phyloP scores from a whole-genome alignment of 2,797 vertebrate species.

The Acanthis flammea region DNA sequence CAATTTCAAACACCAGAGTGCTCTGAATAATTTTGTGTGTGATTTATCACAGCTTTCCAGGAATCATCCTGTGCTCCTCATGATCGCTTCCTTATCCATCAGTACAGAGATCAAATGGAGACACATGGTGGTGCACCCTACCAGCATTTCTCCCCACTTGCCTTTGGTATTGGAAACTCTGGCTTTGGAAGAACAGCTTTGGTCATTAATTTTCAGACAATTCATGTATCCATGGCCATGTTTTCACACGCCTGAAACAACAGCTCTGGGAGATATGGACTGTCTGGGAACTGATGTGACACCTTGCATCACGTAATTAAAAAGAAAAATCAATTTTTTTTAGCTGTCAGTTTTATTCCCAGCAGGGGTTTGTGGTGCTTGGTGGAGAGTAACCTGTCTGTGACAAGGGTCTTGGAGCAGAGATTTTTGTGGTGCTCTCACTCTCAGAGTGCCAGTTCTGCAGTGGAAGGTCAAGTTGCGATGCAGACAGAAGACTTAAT shows the following conservation, averaged over 20 bases:
- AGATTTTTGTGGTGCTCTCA: not conserved
- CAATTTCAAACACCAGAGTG: not conserved
- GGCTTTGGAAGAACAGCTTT: not conserved
- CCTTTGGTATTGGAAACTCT: not conserved
- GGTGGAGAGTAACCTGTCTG: not conserved
- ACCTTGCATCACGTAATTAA: not conserved
- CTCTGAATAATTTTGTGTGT: not conserved
- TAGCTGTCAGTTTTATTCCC: not conserved
- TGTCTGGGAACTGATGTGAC: not conserved
- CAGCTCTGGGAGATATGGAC: not conserved
- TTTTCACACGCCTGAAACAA: not conserved
- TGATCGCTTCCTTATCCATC: not conserved
- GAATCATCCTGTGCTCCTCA: not conserved
- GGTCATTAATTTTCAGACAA: not conserved
- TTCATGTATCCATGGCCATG: not conserved
- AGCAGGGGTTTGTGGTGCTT: not conserved
- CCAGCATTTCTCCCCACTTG: not conserved
- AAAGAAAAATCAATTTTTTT: not conserved
- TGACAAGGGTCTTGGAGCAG: fast-evolving
- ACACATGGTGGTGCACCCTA: not conserved
- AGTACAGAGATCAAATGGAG: not conserved
- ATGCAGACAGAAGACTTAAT: not conserved
- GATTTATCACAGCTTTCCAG: slow-evolving; percentile 30
- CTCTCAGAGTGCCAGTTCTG: not conserved
- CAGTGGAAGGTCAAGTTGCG: not conserved